Evolutionary conservation across 2,888 invertebrate species (phyloP).

Genomic region (Drosophila hamatofila): DNA sequence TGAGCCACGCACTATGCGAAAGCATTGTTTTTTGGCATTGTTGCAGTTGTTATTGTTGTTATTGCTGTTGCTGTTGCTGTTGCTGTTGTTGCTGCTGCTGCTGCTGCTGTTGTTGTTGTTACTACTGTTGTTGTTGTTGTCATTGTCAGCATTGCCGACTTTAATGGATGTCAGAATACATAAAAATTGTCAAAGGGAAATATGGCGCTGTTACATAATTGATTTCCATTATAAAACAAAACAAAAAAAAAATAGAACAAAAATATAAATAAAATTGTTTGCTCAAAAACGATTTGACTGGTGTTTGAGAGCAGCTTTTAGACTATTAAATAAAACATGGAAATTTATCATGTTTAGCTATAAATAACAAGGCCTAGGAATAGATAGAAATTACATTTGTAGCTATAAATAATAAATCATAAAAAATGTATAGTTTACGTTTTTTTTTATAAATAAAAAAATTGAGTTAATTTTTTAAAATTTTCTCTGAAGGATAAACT

Average conservation of each 20-base stretch:
- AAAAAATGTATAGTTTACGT: not conserved
- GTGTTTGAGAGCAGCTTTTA: not conserved
- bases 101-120: conserved; percentile 43
- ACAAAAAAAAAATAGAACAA: conserved; percentile 7
- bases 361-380: not conserved
- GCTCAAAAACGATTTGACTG: conserved; percentile 5
- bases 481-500: too few species aligned
- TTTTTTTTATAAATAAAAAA: too few species aligned
- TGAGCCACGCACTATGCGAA: conserved; percentile 62
- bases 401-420: not conserved
- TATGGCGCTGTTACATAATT: conserved; percentile 64
- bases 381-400: not conserved
- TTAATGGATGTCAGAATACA: conserved; percentile 77
- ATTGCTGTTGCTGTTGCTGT: conserved; percentile 29
- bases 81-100: conserved; percentile 63
- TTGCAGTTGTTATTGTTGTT: conserved; percentile 52
- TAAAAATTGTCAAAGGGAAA: conserved; percentile 78
- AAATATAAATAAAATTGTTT: conserved; percentile 14
- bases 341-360: not conserved
- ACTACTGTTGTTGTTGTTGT: conserved; percentile 57
- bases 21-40: conserved; percentile 70
- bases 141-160: conserved; percentile 74
- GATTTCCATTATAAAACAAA: conserved; percentile 65
- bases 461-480: too few species aligned
- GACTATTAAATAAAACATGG: conserved; percentile 1